Base-by-base conservation (phyloP, 2,797 vertebrate species). In the Chiroxiphia lanceolata region DNA sequence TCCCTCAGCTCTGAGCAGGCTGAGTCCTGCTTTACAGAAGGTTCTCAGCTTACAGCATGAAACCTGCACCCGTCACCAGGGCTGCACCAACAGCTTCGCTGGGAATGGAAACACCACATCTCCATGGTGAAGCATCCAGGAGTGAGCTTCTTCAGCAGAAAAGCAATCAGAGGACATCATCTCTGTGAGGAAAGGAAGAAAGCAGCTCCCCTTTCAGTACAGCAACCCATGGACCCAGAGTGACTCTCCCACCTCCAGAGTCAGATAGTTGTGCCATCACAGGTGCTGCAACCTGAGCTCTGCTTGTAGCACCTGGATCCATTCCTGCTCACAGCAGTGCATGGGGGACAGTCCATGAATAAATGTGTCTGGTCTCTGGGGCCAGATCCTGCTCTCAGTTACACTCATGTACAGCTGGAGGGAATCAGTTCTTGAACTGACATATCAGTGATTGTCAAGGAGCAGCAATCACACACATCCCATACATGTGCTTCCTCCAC, bases 401-500 rank as follows among this genome's bases (percentile, higher is more conserved):
- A 48, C 29, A n/a, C 26, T 50, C 1, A 0, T 6, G 44, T 15
- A 16, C 60, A 68, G 23, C 67, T 31, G 65, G 36, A 94, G 33
- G 29, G 40, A 60, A 64, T 33, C 60, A 14, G 36, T 17, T 71
- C 69, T 51, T 80, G 56, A 74, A 3, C 48, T 21, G 79, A 33
- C 31, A 19, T 44, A 44, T 31, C 69, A 40, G 57, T 17, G 56
- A 54, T 34, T n/a, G 59, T 3, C 0, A 2, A 70, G 56, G 50
- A 74, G 34, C 0, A 0, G 40, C 3, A 8, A 82, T 34, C 6
- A 2, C 36, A 33, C 25, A 6, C 2, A 0, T 17, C 54, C n/a
- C 1, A 2, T 72, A 13, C 22, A 44, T 0, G 7, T 21, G 18
- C 36, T 48, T 54, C n/a, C 10, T 75, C 8, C 45, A 27, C 63